Evolutionary conservation across 2,888 invertebrate genomes (phyloP).

Genomic region (Diarsia rubi): DNA sequence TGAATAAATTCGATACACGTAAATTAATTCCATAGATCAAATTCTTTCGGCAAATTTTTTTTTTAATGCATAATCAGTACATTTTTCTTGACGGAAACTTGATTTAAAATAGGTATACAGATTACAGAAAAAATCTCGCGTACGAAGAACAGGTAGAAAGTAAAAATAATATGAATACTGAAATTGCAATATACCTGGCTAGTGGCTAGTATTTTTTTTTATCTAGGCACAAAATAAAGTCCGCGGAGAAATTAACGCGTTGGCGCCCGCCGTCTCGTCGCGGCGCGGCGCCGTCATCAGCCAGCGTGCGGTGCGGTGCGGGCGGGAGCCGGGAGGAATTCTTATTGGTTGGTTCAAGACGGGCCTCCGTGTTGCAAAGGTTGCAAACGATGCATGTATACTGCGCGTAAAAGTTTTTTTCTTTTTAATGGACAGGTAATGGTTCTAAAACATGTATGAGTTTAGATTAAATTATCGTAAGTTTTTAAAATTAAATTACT

Average conservation of each 20-base stretch:
- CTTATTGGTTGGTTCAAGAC: conserved; percentile 79
- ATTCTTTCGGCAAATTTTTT: not conserved
- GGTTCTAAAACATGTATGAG: not conserved
- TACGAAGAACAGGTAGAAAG: not conserved
- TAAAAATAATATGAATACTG: not conserved
- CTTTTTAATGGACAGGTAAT: not conserved
- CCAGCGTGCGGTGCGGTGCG: conserved; percentile 68
- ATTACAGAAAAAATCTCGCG: not conserved
- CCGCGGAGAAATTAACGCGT: conserved; percentile 59
- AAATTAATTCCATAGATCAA: conserved; percentile 2
- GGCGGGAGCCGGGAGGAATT: conserved; percentile 69
- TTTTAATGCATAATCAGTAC: not conserved
- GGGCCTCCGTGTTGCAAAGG: conserved; percentile 71
- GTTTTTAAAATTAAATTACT: not conserved
- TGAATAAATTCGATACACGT: not conserved
- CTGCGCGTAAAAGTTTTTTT: conserved; percentile 35
- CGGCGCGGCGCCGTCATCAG: conserved; percentile 51
- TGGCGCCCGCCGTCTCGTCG: conserved; percentile 78
- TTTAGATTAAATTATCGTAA: not conserved
- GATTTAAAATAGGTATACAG: not conserved
- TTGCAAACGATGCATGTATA: conserved; percentile 38
- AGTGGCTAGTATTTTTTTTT: conserved; percentile 22
- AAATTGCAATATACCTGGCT: conserved; percentile 11
- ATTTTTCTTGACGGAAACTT: not conserved
- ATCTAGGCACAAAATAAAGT: conserved; percentile 37